A percentile compares a stretch with the other conserved stretches of the same genome.
Evolutionary conservation across 2,888 invertebrate species (phyloP).

Genomic region (Leuctra nigra): DNA sequence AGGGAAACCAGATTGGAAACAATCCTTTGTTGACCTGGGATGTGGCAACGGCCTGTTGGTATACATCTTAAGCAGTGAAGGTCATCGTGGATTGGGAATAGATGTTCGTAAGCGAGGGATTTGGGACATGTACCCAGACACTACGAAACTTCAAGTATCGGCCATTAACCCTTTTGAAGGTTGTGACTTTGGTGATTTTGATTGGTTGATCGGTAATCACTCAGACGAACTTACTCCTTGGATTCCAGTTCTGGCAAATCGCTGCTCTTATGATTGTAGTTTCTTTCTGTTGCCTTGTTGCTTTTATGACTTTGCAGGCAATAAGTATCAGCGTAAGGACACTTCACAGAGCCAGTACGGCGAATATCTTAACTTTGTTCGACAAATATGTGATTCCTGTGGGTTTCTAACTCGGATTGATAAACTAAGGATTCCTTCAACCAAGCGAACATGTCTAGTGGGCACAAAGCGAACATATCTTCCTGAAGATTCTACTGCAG

Average conservation of each 20-base stretch:
- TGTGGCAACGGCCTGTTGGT: slow-evolving; percentile 97
- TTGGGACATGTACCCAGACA: slow-evolving; percentile 72
- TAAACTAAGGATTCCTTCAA: slow-evolving; percentile 91
- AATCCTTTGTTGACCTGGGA: slow-evolving; percentile 86
- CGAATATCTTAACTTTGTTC: slow-evolving; percentile 62
- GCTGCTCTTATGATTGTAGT: slow-evolving; percentile 63
- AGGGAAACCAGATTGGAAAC: slow-evolving; percentile 38
- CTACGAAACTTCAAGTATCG: slow-evolving; percentile 58
- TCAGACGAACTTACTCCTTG: slow-evolving; percentile 99
- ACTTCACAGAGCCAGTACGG: slow-evolving; percentile 69
- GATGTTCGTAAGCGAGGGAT: slow-evolving; percentile 81
- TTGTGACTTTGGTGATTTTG: slow-evolving; percentile 60
- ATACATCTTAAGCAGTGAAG: slow-evolving; percentile 76
- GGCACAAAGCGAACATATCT: slow-evolving; percentile 49
- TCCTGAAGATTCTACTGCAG: slow-evolving; percentile 37
- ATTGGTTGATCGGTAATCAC: slow-evolving; percentile 98
- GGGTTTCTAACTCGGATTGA: slow-evolving; percentile 72
- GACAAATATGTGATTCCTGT: slow-evolving; percentile 54
- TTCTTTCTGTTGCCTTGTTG: slow-evolving; percentile 95
- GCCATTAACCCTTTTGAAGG: slow-evolving; percentile 62
- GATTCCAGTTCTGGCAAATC: slow-evolving; percentile 88
- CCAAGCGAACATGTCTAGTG: slow-evolving; percentile 78
- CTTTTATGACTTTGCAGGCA: slow-evolving; percentile 81
- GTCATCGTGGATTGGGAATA: slow-evolving; percentile 72
- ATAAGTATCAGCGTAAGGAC: slow-evolving; percentile 68